Evolutionary conservation across 2,797 vertebrate genomes (phyloP), one percentile per base, ranked within the genome.

Genomic region (Zenarchopterus dispar): DNA sequence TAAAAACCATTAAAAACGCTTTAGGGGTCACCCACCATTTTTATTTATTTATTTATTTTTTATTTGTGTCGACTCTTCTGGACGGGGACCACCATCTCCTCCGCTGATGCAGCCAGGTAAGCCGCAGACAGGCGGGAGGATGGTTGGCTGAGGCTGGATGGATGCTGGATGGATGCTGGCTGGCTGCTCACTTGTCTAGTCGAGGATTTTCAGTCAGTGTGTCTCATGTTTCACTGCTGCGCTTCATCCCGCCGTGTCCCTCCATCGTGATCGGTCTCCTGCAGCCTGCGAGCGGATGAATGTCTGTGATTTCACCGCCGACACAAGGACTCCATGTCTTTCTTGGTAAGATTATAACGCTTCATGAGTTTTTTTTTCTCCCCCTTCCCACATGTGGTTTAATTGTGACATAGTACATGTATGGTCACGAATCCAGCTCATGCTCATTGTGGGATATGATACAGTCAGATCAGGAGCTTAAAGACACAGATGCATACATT

Each of bases 271-370:
- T 46, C 62, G 43, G 47, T 75, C 53, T 69, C 73, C 67, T 67
- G 67, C 79, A 80, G 88, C 70, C 80, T 68, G 67, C 64, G 75
- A 81, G 91, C 78, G 88, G 88, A 89, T 95, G 93, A 93, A 95
- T 95, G 94, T 78, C 62, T 90, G 76, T 76, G 85, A 75, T 78
- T 75, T 80, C 78, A 71, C 67, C 70, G 56, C 84, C 85, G 82
- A 87, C 92, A 91, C 93, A 92, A 90, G 31, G 80, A 93, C 94
- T 95, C 95, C 94, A 98, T 98, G 97, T 98, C 97, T 95, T 96
- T 97, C 93, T 90, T 97, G 96, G 97, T 98, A 94, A 97, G 96
- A 84, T 74, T 53, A 41, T 70, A 45, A 18, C 46, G 44, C 47
- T 23, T 47, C 57, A 36, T 72, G 41, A 18, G 1, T 50, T 65